Percentiles rank a stretch among this genome's conserved stretches.
These are phyloP conservation scores for Sisor rabdophorus DNA, from an alignment of 2,113 vertebrate species.

Conservation along the genomic window DNA sequence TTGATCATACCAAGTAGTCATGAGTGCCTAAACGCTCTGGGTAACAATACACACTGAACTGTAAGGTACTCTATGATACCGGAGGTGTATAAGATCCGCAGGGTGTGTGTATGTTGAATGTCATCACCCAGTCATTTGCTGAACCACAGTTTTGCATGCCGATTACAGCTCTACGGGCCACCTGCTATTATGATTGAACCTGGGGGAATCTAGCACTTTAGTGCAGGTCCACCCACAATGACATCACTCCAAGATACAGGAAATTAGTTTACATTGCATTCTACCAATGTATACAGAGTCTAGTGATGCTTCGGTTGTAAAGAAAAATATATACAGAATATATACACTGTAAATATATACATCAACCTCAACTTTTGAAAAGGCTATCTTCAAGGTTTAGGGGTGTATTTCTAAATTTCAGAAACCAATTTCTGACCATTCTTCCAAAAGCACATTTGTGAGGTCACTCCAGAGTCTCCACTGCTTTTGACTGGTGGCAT, in stretches of 20 bases:
- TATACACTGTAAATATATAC: no score
- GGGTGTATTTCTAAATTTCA: no score
- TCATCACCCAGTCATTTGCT: slow-evolving; percentile 45
- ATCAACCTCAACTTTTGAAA: no score
- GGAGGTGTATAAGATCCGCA: slow-evolving; percentile 29
- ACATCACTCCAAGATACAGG: background rate
- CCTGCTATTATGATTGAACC: slow-evolving; percentile 43
- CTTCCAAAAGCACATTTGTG: no score
- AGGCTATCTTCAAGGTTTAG: no score
- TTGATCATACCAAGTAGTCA: slow-evolving; percentile 69
- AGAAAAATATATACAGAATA: background rate
- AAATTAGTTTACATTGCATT: slow-evolving; percentile 5
- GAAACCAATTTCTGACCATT: no score
- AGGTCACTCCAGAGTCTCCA: no score
- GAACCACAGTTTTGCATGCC: slow-evolving; percentile 38
- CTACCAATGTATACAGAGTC: background rate
- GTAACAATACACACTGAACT: slow-evolving; percentile 14
- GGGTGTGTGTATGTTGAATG: slow-evolving; percentile 36
- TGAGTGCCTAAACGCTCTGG: slow-evolving; percentile 49
- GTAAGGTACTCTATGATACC: background rate
- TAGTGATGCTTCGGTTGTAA: background rate
- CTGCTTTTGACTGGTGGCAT: no score
- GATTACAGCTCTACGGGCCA: slow-evolving; percentile 33
- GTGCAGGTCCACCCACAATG: slow-evolving; percentile 36
- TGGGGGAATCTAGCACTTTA: slow-evolving; percentile 33